Evolutionary conservation across 1,140 invertebrate species (phyloP).

Genomic region (Hyles euphorbiae): DNA sequence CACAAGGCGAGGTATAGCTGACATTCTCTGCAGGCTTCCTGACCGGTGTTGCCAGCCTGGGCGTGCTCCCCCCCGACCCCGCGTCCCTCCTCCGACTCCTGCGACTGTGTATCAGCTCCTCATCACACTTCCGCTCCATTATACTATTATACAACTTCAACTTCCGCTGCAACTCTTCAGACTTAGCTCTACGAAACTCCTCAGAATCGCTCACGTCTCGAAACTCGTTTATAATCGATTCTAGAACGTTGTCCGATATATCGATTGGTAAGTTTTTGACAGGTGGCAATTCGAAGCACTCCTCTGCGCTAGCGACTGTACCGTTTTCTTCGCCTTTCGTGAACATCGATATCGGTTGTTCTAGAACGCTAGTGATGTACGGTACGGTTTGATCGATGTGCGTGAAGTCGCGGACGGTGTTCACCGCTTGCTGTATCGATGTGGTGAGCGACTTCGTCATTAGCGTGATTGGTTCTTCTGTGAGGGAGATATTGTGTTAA

Average conservation of each 20-base stretch:
- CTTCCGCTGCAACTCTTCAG: conserved; percentile 57
- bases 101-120: conserved; percentile 52
- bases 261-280: conserved; percentile 57
- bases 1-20: conserved; percentile 48
- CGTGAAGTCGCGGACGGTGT: conserved; percentile 59
- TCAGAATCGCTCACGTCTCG: conserved; percentile 49
- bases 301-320: conserved; percentile 52
- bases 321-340: conserved; percentile 42
- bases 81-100: conserved; percentile 34
- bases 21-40: conserved; percentile 22
- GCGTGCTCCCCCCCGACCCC: conserved; percentile 34
- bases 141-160: conserved; percentile 60
- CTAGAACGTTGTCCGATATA: conserved; percentile 56
- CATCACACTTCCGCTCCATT: conserved; percentile 56
- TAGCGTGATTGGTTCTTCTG: conserved; percentile 51
- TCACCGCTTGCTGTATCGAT: conserved; percentile 63
- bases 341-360: conserved; percentile 54
- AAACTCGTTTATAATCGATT: conserved; percentile 62
- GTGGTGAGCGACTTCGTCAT: conserved; percentile 68
- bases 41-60: conserved; percentile 37
- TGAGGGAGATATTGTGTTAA: conserved; percentile 6
- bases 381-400: conserved; percentile 52
- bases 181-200: conserved; percentile 40
- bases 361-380: conserved; percentile 53
- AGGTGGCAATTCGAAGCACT: conserved; percentile 68